These are phyloP conservation scores for Drosophila ogumai DNA, from an alignment of 1,140 invertebrate genomes.

Conservation along the genomic window DNA sequence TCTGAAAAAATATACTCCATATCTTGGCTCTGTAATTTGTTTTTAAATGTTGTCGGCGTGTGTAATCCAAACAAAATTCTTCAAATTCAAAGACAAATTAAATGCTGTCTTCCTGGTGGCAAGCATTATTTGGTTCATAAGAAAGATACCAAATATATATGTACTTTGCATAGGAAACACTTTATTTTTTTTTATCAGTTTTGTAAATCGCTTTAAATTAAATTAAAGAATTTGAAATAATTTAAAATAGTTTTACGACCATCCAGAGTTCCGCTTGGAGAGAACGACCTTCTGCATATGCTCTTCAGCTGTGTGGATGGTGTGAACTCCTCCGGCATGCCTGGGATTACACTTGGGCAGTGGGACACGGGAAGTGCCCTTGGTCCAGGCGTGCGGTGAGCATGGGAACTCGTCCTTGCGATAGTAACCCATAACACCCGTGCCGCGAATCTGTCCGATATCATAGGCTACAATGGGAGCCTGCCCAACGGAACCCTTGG, in stretches of 20 bases:
- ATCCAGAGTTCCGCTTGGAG: constrained; percentile 58
- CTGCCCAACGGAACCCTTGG: constrained; percentile 85
- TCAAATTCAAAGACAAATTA: background rate
- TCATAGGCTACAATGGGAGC: constrained; percentile 89
- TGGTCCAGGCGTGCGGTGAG: constrained; percentile 54
- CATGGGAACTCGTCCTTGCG: constrained; percentile 76
- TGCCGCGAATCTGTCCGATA: constrained; percentile 86
- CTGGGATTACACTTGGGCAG: constrained; percentile 88
- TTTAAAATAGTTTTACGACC: constrained; percentile 23
- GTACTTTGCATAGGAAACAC: background rate
- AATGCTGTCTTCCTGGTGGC: background rate
- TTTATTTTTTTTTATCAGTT: background rate
- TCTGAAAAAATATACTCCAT: no score
- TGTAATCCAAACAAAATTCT: no score
- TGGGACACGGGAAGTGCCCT: constrained; percentile 21
- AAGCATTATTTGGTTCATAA: no score
- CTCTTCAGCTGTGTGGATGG: constrained; percentile 88
- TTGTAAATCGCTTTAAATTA: background rate
- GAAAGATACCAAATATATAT: background rate
- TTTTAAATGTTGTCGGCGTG: no score
- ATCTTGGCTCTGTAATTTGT: no score
- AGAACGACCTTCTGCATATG: constrained; percentile 83
- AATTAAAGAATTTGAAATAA: background rate
- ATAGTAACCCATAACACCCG: constrained; percentile 76
- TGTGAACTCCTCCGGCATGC: constrained; percentile 91